Evolutionary conservation across 1,140 invertebrate species (phyloP), one percentile per base, ranked within the genome.

Genomic region (Patella vulgata): DNA sequence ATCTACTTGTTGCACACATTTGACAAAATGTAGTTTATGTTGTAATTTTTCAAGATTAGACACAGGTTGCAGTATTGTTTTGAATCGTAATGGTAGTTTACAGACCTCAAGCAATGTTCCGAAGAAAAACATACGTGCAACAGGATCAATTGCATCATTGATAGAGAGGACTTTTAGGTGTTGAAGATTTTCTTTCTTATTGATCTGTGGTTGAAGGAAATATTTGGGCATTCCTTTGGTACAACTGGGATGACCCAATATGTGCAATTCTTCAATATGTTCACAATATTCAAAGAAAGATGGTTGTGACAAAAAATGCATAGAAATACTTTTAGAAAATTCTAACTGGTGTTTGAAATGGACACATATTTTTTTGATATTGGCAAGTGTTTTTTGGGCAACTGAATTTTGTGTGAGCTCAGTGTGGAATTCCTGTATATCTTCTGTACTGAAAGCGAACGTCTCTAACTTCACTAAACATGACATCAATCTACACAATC

Each of bases 51-150:
- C 69, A 42, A 73, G 62, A 39, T 73, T 75, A 21, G 68, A 71
- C 42, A 65, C 63, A 1, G 75, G 75, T 39, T 78, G 74, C 25
- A 78, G 57, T n/a, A 78, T 48, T 33, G 73, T 75, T 19, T 70
- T 70, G 42, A 78, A 66, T 27, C 66, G 61, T 3, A 77, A 55
- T 5, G 60, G 47, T n/a, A 75, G 53, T 59, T 75, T 78, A 51
- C 73, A 73, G 3, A 78, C 63, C 44, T 72, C 71, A 40, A 78
- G 55, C 33, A 78, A 40, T n/a, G 73, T 71, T 19, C 71, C 73
- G 56, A 73, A 78, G 63, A 74, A 78, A 48, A 78, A 78, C 62
- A 78, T 78, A 11, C 75, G 63, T 28, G 75, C 75, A 17, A 71
- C 71, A 14, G 75, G 71, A 53, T 78, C 75, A 11, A 75, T 70